Evolutionary conservation across 2,888 invertebrate species (phyloP), one percentile per base, ranked within the genome.

Genomic region (Chirona hameri): DNA sequence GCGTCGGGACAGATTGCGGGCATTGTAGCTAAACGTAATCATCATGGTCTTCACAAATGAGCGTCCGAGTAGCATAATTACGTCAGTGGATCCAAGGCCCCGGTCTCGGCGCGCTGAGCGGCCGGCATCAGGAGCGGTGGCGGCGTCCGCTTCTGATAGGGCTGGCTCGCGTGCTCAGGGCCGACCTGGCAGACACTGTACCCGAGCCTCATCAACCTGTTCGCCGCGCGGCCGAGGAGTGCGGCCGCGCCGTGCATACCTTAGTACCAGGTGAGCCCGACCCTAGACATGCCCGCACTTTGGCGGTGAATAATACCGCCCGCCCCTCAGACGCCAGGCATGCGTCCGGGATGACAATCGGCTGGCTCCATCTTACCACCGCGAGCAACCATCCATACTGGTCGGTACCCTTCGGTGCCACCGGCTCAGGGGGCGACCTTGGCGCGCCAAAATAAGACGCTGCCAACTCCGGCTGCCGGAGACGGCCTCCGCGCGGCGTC

Each of bases 241-340:
- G 72, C 5, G 31, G 72, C 31, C 18, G 72, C 18, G 72, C 31
- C 31, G 72, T 72, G 72, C 72, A 72, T 72, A 72, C 72, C 72
- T 72, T 29, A 29, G 72, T 29, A 72, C 72, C 72, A 72, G 72
- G 72, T 72, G 72, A 15, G 72, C 65, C 65, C 27, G 14, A 0
- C 27, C 1, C 72, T 27, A 72, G 31, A 31, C 72, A 27, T 12
- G 29, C 31, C 27, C 29, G 15, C 27, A 29, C 72, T 31, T 72
- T 72, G 72, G 31, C 72, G 72, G 29, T 12, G 27, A 69, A 9
- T 12, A 10, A 27, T 10, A 10, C 27, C 27, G 69, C 14, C 24
- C 12, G 12, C 2, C 27, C 0, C 24, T 21, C 60, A 5, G n/a
- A 27, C 29, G 69, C 69, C 24, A 24, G 29, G 10, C 69, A 14